A percentile compares a stretch with the other conserved stretches of the same genome.
Evolutionary conservation across 1,140 invertebrate species (phyloP).

Genomic region (Drosophila chauvacae): DNA sequence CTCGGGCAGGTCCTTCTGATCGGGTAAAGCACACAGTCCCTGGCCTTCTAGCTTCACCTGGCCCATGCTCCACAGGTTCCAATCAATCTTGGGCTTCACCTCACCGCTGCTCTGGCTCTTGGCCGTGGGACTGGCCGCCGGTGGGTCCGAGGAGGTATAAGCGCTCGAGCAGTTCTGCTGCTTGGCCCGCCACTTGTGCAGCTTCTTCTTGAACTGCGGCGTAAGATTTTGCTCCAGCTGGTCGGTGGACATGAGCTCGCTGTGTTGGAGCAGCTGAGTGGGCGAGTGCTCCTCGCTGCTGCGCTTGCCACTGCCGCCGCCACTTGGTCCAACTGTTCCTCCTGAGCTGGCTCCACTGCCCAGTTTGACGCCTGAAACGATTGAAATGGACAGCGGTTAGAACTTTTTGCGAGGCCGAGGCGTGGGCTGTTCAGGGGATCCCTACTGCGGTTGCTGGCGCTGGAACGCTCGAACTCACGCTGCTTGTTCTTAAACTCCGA

Average conservation of each 20-base stretch:
- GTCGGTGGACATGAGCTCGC: constrained; percentile 69
- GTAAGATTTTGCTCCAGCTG: constrained; percentile 88
- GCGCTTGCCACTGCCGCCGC: constrained; percentile 56
- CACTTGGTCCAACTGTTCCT: constrained; percentile 9
- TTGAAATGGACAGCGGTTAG: not conserved
- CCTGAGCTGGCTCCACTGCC: constrained; percentile 60
- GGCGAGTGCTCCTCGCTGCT: constrained; percentile 75
- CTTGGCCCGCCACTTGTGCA: constrained; percentile 93
- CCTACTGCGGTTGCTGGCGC: constrained; percentile 67
- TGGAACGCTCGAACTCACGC: constrained; percentile 88
- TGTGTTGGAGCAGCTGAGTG: constrained; percentile 56
- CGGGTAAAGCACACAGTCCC: constrained; percentile 85
- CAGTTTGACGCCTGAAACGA: constrained; percentile 47
- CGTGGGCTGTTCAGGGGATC: not conserved
- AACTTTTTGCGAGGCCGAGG: not conserved
- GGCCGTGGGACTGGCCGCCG: constrained; percentile 77
- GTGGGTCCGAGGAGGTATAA: constrained; percentile 56
- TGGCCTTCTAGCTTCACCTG: constrained; percentile 83
- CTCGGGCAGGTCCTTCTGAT: constrained; percentile 87
- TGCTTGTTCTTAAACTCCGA: constrained; percentile 90
- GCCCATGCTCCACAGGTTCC: constrained; percentile 88
- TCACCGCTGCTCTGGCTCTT: constrained; percentile 82
- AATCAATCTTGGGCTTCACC: constrained; percentile 87
- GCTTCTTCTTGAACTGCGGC: constrained; percentile 91
- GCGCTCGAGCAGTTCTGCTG: constrained; percentile 83